Percentiles rank a stretch among this genome's conserved stretches.
phyloP scores from a whole-genome alignment of 2,888 invertebrate species.

The Gymnosoma rotundatum region DNA sequence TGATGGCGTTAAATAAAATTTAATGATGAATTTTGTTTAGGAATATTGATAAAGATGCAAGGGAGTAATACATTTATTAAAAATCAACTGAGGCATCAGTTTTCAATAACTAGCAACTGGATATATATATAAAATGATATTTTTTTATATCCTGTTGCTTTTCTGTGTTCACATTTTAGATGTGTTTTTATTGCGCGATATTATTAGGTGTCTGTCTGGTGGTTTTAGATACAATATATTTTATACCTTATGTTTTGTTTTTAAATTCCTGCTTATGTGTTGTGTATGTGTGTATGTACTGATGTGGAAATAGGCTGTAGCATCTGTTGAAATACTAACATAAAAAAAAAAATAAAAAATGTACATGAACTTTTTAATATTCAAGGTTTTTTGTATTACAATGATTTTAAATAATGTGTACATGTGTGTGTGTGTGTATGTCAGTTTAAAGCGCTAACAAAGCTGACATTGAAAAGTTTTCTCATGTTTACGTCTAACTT shows the following conservation, averaged over 20 bases:
- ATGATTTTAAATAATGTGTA: neutral
- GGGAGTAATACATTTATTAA: neutral
- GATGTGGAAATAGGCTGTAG: slow-evolving; percentile 34
- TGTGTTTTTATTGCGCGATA: neutral
- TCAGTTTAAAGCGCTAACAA: slow-evolving; percentile 22
- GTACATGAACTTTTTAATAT: slow-evolving; percentile 57
- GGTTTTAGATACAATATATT: neutral
- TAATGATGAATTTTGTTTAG: slow-evolving; percentile 15
- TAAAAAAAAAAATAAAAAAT: neutral
- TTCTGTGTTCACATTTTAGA: neutral
- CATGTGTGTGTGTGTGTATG: neutral
- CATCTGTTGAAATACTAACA: slow-evolving; percentile 15
- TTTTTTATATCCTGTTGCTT: neutral
- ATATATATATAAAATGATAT: neutral
- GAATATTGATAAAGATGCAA: neutral
- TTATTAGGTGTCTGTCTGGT: neutral
- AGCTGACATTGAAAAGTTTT: slow-evolving; percentile 61
- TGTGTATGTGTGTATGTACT: neutral
- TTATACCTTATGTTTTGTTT: neutral
- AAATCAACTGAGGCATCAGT: slow-evolving; percentile 25
- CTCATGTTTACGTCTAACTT: neutral
- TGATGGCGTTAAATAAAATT: neutral
- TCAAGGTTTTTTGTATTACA: slow-evolving; percentile 38
- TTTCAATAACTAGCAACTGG: slow-evolving; percentile 1
- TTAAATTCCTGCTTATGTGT: slow-evolving; percentile 53